Evolutionary conservation across 1,140 invertebrate genomes (phyloP).

Genomic region (Lepidurus apus): DNA sequence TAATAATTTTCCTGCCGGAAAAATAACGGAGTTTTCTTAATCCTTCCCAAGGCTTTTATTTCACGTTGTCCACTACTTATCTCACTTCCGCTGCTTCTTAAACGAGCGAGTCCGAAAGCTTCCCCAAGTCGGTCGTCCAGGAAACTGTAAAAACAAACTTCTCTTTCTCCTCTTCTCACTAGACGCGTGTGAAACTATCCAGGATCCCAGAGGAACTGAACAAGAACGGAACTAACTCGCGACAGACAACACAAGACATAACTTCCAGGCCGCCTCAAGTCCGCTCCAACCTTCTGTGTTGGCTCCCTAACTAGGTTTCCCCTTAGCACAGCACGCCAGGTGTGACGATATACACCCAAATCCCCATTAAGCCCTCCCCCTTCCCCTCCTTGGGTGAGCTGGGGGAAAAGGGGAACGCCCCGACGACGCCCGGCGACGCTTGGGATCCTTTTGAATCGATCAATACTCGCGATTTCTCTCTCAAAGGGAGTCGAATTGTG

Average conservation of each 20-base stretch:
- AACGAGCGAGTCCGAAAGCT: too few species aligned
- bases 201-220: slow-evolving; percentile 18
- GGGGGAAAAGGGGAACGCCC: not conserved
- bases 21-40: not conserved
- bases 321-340: not conserved
- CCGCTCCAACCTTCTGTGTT: not conserved
- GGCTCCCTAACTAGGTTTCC: not conserved
- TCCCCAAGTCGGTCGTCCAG: too few species aligned
- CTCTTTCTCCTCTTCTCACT: not conserved
- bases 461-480: not conserved
- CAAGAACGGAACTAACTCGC: slow-evolving; percentile 1
- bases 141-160: not conserved
- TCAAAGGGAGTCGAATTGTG: not conserved
- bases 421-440: not conserved
- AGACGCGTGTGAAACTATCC: slow-evolving; percentile 9
- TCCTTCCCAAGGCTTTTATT: not conserved
- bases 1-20: not conserved
- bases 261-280: not conserved
- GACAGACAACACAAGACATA: not conserved
- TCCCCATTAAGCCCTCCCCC: not conserved
- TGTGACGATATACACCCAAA: not conserved
- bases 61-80: not conserved
- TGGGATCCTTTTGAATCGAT: not conserved
- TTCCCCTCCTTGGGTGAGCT: not conserved
- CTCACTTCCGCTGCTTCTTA: not conserved